Conservation (phyloP, 2,113 vertebrate species). For the Argyrosomus japonicus region DNA sequence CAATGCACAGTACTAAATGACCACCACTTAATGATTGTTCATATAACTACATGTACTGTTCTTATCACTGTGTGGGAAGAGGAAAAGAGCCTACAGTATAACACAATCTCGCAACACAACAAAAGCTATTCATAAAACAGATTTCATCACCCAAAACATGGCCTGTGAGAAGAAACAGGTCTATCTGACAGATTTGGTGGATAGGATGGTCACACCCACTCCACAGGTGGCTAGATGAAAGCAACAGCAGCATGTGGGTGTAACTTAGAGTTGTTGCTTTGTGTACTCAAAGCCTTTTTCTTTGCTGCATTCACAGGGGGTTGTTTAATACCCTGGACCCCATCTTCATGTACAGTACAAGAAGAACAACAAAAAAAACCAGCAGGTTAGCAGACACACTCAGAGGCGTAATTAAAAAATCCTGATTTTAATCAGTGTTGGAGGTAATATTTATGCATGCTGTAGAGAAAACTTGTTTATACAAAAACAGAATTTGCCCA, state of each 20-base stretch:
- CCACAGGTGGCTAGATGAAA: constrained; percentile 78
- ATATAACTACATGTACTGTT: constrained; percentile 16
- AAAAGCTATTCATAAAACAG: constrained; percentile 54
- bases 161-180: constrained; percentile 58
- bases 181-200: constrained; percentile 75
- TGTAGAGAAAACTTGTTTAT: constrained; percentile 24
- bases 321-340: constrained; percentile 33
- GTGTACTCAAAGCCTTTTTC: constrained; percentile 38
- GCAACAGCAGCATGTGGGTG: constrained; percentile 78
- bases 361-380: not conserved
- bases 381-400: constrained; percentile 11
- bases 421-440: constrained; percentile 22
- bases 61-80: constrained; percentile 27
- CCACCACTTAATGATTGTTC: not conserved
- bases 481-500: constrained; percentile 36
- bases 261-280: constrained; percentile 61
- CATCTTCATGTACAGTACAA: not conserved
- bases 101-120: constrained; percentile 23
- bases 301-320: constrained; percentile 32
- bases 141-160: constrained; percentile 59
- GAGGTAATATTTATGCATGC: constrained; percentile 38
- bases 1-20: not conserved
- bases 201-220: constrained; percentile 76
- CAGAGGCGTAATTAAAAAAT: constrained; percentile 30
- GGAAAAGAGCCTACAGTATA: constrained; percentile 17